Base-by-base conservation (phyloP, 2,888 invertebrate genomes). In the Drosophila infuscata region DNA sequence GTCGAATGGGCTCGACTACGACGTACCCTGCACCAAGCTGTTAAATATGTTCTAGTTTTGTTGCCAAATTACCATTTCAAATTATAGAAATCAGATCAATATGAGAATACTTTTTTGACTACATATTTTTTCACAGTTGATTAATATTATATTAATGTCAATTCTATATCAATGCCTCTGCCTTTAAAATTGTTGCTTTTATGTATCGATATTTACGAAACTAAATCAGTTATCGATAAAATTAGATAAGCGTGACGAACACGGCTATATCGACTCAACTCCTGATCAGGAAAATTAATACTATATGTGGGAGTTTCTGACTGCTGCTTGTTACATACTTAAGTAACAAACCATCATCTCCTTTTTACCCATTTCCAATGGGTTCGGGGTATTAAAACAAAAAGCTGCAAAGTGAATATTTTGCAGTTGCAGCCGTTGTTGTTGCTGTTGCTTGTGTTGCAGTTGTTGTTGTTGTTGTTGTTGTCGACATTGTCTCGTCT, bases 371-470 rank as follows among this genome's bases (percentile, higher is more conserved):
- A 29, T 49, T 49, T 49, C 17, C 3, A 46, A 20, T 20, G 46
- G 12, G 17, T 17, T 49, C 49, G 29, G 0, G 8, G 49, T 29
- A 49, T 49, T 3, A 51, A 30, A 59, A 62, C 9, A 48, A 33
- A 60, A 59, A 76, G 12, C 46, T 33, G 36, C 36, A 41, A 78
- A 72, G 36, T 65, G 33, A 32, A 82, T 64, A 60, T 81, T 54
- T 64, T 67, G 48, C 69, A 51, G 35, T 57, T 30, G 52, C 60
- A 33, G 74, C 32, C 17, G 15, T 46, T 52, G 60, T 35, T 48
- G 66, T 35, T 51, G 51, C 20, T 41, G 56, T 41, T 38, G 48
- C 57, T 59, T 62, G 56, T 52, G 57, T 57, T 59, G 62, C 7
- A 38, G 70, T 33, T 20, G 15, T 48, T 48, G 56, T 30, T 48